Base-by-base conservation (phyloP, 1,140 invertebrate species). In the Lordiphosa collinella region DNA sequence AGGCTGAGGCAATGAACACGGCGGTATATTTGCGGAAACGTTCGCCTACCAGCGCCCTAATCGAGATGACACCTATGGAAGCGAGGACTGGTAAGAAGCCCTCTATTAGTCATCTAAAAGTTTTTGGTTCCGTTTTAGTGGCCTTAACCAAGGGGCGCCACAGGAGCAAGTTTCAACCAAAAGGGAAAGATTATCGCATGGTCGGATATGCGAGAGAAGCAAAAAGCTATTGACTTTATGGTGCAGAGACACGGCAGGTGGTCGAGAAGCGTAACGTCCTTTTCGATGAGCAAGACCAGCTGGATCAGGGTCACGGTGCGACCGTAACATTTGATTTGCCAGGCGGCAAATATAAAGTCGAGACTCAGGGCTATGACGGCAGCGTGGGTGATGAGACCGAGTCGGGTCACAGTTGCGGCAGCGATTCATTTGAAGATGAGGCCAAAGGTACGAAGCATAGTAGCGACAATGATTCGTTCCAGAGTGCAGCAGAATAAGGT, bases 41-140 rank as follows among this genome's bases (percentile, higher is more conserved):
- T n/a, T n/a, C n/a, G n/a, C n/a, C n/a, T n/a, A n/a, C n/a, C n/a
- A n/a, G n/a, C 16, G 1, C 1, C 0, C 16, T 3, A 1, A 3
- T 3, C 1, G n/a, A 38, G 5, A 37, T 11, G 43, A 47, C 53
- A 12, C 43, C 43, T 31, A 56, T 38, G 36, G 43, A 47, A 38
- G 32, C 22, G 12, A 14, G 22, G 22, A 40, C 37, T 13, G 46
- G 44, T 41, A 57, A 57, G 13, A 56, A 56, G 34, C 53, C 35
- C 6, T 47, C 34, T 10, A 31, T 55, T n/a, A 37, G 43, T 12
- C 53, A 55, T 38, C 8, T 55, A 25, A 47, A 55, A 55, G 43
- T 37, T 38, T 38, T 55, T 47, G 43, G 53, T 46, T 55, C 40
- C 12, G n/a, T 54, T 35, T 38, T 10, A 55, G 12, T 32, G n/a